These are phyloP conservation scores for Calosoma granatense DNA, from an alignment of 1,140 invertebrate species.

Conservation along the genomic window DNA sequence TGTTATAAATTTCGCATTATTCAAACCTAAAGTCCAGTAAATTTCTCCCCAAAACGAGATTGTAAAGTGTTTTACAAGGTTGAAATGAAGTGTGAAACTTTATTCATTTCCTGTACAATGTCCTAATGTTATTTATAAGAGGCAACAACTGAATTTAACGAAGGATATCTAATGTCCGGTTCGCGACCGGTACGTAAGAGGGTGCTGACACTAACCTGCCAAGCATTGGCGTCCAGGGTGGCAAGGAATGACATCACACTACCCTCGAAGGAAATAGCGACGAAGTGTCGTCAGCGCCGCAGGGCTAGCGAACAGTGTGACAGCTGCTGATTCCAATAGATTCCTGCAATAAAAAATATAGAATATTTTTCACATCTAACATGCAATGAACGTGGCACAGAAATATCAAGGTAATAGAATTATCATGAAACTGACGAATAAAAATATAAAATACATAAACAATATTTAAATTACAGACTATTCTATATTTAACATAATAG, in stretches of 20 bases:
- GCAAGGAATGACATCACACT: constrained; percentile 36
- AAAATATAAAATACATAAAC: no score
- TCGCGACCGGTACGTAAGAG: constrained; percentile 13
- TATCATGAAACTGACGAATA: no score
- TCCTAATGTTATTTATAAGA: no score
- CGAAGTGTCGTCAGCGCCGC: background rate
- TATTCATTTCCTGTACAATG: background rate
- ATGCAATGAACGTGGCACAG: no score
- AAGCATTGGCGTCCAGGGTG: constrained; percentile 37
- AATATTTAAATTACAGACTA: no score
- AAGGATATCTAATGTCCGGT: constrained; percentile 13
- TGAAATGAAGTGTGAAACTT: no score
- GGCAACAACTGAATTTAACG: background rate
- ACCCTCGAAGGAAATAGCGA: background rate
- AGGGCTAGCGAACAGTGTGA: background rate
- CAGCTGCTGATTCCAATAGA: background rate
- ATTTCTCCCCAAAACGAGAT: background rate
- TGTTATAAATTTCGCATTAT: no score
- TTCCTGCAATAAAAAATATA: background rate
- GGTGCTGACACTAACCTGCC: constrained; percentile 37
- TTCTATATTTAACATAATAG: no score
- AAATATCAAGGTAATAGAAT: no score
- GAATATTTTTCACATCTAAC: no score
- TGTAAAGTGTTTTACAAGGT: background rate
- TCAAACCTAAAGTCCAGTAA: no score